Conservation (phyloP, 2,113 vertebrate species). For the Trematocara variabile region DNA sequence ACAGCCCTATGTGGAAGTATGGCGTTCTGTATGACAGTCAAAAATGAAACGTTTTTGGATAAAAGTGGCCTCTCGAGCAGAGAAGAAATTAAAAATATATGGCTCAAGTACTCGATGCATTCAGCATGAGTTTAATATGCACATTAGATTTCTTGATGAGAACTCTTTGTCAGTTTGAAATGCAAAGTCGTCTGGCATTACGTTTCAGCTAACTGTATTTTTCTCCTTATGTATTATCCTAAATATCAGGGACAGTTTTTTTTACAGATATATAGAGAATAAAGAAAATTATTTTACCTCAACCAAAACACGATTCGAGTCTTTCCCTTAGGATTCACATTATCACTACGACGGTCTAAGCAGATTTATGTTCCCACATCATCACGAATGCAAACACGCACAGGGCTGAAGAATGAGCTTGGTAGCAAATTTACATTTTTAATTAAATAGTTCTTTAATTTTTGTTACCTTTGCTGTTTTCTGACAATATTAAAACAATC, state of each 20-base stretch:
- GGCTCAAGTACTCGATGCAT: not conserved
- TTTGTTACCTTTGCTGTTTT: not conserved
- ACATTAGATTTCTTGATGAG: not conserved
- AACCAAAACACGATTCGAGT: rapidly evolving
- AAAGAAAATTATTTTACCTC: not conserved
- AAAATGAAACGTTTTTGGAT: not conserved
- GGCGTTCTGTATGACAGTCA: not conserved
- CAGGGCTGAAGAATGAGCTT: not conserved
- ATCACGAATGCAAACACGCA: rapidly evolving
- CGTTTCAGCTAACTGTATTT: rapidly evolving
- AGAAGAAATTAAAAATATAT: rapidly evolving
- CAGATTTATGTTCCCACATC: not conserved
- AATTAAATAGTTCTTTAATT: not conserved
- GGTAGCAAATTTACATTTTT: rapidly evolving
- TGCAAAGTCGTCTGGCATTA: not conserved
- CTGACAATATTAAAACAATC: not conserved
- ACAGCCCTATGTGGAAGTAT: not conserved
- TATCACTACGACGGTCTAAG: rapidly evolving
- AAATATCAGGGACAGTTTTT: not conserved
- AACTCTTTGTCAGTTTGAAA: not conserved
- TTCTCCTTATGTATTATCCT: rapidly evolving
- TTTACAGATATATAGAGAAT: not conserved
- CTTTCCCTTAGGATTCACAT: rapidly evolving
- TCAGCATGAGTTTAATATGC: not conserved
- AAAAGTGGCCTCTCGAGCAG: not conserved